Conservation (phyloP, 2,888 invertebrate genomes). For the Steromphala cineraria region DNA sequence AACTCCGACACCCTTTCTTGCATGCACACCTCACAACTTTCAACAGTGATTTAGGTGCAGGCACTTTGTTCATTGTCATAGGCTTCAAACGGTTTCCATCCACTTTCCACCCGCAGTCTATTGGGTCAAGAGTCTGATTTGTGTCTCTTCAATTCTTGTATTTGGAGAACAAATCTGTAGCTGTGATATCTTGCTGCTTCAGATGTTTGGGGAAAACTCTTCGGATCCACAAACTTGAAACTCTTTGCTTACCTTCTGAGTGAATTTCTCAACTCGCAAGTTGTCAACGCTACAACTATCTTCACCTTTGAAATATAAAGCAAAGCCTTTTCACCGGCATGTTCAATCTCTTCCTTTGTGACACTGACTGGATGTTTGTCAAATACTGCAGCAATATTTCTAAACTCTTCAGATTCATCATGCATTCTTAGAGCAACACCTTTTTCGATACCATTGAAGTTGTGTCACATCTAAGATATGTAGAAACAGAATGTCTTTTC, state of each 20-base stretch:
- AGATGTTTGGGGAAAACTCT: slow-evolving; percentile 45
- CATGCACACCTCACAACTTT: background rate
- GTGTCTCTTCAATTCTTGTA: slow-evolving; percentile 38
- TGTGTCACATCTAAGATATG: slow-evolving; percentile 43
- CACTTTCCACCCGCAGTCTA: slow-evolving; percentile 43
- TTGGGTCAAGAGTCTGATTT: background rate
- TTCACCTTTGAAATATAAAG: background rate
- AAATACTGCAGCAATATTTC: no score
- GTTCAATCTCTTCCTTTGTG: no score
- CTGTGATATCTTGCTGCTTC: slow-evolving; percentile 43
- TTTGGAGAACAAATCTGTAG: slow-evolving; percentile 40
- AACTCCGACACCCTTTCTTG: background rate
- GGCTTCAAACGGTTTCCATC: slow-evolving; percentile 18
- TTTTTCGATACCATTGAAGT: slow-evolving; percentile 22
- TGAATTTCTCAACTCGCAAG: slow-evolving; percentile 35
- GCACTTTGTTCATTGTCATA: background rate
- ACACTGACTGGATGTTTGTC: no score
- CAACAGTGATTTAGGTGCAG: background rate
- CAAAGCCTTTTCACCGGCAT: background rate
- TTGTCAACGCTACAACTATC: slow-evolving; percentile 16
- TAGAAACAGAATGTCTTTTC: slow-evolving; percentile 38
- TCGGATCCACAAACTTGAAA: slow-evolving; percentile 26
- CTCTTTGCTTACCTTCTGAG: background rate
- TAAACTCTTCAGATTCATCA: no score
- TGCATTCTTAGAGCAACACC: background rate